Evolutionary conservation across 2,888 invertebrate species (phyloP).

Genomic region (Cerceris rybyensis): DNA sequence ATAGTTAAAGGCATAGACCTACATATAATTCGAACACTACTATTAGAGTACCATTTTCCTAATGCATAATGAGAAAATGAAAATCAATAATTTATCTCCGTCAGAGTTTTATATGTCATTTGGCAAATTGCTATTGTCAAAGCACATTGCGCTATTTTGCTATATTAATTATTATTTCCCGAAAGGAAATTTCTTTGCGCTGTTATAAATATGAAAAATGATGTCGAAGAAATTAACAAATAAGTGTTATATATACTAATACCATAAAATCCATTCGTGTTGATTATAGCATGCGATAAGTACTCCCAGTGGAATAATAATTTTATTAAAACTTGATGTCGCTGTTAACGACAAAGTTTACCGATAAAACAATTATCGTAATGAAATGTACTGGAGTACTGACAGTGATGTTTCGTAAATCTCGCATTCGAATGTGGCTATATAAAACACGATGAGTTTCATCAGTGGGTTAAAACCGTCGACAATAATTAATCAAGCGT

Average conservation of each 20-base stretch:
- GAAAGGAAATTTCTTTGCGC: no score
- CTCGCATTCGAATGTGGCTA: constrained; percentile 17
- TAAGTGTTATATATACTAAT: not conserved
- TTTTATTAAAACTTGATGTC: constrained; percentile 28
- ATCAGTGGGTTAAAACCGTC: constrained; percentile 46
- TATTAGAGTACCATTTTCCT: no score
- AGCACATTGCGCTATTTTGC: no score
- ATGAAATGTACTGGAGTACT: constrained; percentile 26
- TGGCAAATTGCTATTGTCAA: no score
- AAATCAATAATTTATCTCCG: no score
- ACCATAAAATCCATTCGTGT: not conserved
- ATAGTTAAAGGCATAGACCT: no score
- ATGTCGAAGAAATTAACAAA: not conserved
- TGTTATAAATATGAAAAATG: no score
- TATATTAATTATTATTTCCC: no score
- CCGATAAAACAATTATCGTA: constrained; percentile 45
- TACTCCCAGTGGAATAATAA: constrained; percentile 23
- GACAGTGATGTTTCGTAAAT: constrained; percentile 25
- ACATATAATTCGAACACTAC: no score
- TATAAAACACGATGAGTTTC: constrained; percentile 51
- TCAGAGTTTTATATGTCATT: no score
- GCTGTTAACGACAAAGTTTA: constrained; percentile 24
- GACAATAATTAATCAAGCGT: constrained; percentile 55
- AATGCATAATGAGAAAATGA: no score
- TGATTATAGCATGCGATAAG: constrained; percentile 2